Base-by-base conservation (phyloP, 1,140 invertebrate species). In the Aphaenogaster floridana region DNA sequence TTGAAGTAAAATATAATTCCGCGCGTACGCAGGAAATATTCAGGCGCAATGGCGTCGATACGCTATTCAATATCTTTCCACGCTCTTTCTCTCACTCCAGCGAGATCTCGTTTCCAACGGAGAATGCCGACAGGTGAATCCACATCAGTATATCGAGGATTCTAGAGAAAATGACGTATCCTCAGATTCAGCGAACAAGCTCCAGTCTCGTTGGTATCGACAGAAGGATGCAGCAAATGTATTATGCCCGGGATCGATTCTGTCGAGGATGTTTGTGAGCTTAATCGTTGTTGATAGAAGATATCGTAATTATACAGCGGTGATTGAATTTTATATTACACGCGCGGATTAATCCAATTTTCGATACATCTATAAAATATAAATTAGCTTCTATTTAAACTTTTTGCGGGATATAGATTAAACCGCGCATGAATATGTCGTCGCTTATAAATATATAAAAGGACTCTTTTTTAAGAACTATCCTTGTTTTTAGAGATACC, bases 151-250 rank as follows among this genome's bases (percentile, higher is more conserved):
- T 59, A 83, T 83, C 13, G 80, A 74, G 42, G 17, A 74, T 83
- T 83, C 66, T 48, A 21, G 17, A 83, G 80, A 83, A 83, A 72
- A 74, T 83, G 80, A 83, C 21, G 52, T 81, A 81, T 83, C 17
- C 15, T 83, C 39, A 59, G 52, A 83, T 83, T 72, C 68, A 83
- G 39, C 39, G 66, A 45, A 72, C 50, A 28, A 81, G 68, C 68
- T 74, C 39, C 52, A 61, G 39, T 74, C 66, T 83, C 80, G 54
- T 72, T 80, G 63, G 52, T 74, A 83, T 72, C 42, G 68, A 54
- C 28, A 59, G 28, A 83, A 83, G 42, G 68, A 74, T 74, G 66
- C 52, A 21, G 28, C 28, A n/a, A 83, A 72, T 72, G 66, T 39
- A n/a, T 69, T 34, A 15, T n/a, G 39, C 5, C 2, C 50, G 79